phyloP scores from a whole-genome alignment of 2,113 vertebrate species.

The Phoenicopterus ruber region DNA sequence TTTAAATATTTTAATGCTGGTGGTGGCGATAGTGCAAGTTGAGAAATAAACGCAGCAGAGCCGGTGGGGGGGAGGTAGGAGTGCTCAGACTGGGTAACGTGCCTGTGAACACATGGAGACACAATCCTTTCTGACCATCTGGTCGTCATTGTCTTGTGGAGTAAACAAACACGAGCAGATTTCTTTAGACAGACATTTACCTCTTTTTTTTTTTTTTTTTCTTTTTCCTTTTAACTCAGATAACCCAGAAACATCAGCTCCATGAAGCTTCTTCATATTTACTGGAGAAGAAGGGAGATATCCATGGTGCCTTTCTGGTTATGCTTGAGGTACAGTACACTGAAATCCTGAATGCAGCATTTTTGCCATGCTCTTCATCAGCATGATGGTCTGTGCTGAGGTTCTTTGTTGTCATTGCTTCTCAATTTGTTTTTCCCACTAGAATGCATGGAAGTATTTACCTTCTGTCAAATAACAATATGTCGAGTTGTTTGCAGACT shows the following conservation, averaged over 20 bases:
- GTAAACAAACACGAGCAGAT: neutral
- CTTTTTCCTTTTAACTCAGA: slow-evolving; percentile 66
- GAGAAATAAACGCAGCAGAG: neutral
- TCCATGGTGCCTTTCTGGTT: slow-evolving; percentile 87
- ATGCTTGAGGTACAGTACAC: slow-evolving; percentile 83
- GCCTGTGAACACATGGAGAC: neutral
- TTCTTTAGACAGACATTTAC: neutral
- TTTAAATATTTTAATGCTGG: neutral
- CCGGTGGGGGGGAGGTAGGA: accelerated
- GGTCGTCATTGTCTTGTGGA: neutral
- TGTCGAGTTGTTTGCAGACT: neutral
- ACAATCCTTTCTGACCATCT: neutral
- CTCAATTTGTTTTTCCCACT: neutral
- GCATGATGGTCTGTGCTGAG: neutral
- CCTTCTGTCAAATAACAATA: neutral
- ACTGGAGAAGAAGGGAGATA: slow-evolving; percentile 91
- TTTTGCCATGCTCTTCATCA: neutral
- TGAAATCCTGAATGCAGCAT: neutral
- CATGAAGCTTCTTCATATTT: slow-evolving; percentile 87
- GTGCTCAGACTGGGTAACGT: neutral
- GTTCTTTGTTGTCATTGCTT: neutral
- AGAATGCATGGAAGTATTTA: neutral
- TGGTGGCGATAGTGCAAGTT: neutral
- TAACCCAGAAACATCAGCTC: slow-evolving; percentile 83
- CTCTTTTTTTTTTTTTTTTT: neutral